A percentile compares a stretch with the other conserved stretches of the same genome.
These are phyloP conservation scores for Tachina grossa DNA, from an alignment of 2,888 invertebrate genomes.

Conservation along the genomic window DNA sequence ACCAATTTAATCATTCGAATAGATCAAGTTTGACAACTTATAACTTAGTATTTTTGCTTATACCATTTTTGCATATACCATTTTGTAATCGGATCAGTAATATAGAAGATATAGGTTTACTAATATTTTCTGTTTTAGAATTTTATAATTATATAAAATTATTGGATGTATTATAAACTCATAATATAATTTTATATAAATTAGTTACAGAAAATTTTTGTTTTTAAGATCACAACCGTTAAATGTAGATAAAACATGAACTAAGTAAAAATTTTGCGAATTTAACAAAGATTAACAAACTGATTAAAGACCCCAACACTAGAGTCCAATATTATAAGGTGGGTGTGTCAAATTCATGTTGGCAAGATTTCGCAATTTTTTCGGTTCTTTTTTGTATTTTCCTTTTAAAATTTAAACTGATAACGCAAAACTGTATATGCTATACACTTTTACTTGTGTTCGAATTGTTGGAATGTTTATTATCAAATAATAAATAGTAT, in stretches of 20 bases:
- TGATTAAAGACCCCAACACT: constrained; percentile 7
- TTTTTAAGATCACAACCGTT: no score
- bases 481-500: constrained; percentile 2
- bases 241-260: not conserved
- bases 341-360: constrained; percentile 50
- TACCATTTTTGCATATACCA: no score
- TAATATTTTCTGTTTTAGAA: no score
- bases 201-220: no score
- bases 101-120: no score
- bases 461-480: constrained; percentile 3
- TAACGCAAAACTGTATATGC: not conserved
- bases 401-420: not conserved
- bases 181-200: not conserved
- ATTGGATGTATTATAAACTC: not conserved
- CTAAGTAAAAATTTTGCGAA: not conserved
- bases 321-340: constrained; percentile 39
- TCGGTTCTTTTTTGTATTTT: not conserved
- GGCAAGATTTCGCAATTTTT: not conserved
- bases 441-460: not conserved
- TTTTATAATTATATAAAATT: not conserved
- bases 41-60: no score
- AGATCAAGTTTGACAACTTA: no score
- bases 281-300: not conserved
- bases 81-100: no score
- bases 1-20: no score